Evolutionary conservation across 2,888 invertebrate genomes (phyloP), one percentile per base, ranked within the genome.

Genomic region (Cephus sareptanus): DNA sequence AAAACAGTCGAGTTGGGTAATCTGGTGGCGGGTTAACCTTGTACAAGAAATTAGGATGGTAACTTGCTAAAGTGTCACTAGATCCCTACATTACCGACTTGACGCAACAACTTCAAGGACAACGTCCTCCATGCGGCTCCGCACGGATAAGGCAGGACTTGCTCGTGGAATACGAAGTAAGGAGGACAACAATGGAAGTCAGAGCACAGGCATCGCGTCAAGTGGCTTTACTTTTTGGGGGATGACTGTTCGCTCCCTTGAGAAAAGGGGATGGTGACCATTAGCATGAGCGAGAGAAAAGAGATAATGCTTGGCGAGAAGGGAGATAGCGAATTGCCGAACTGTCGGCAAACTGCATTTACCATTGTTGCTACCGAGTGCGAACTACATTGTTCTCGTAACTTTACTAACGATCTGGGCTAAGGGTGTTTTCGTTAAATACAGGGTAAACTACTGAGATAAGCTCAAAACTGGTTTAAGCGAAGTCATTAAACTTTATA

Each of bases 281-380:
- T 23, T 23, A 56, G 40, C 23, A 23, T 0, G 40, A 56, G 15
- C 23, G 40, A 56, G 40, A 56, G 23, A 23, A 56, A 56, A 23
- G 40, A 56, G 23, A 23, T 0, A 9, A 56, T 56, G 6, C 23
- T 23, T 0, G 23, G 6, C 0, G 40, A 23, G 40, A 23, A 23
- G 15, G 40, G 9, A 56, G 40, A 56, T 1, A 56, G 23, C 23
- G 23, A 15, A 15, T 15, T 15, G 76, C 76, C 79, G 83, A 87
- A 86, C 85, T 86, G 86, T 85, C 85, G 84, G 84, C 83, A 85
- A 86, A 87, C 85, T 85, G 84, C 87, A 85, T 86, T 86, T 84
- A 85, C 86, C 82, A 84, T 87, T 85, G 86, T 85, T 84, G 81
- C 81, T 81, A 75, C 81, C 80, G 81, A 83, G 84, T 23, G 80